phyloP scores from a whole-genome alignment of 2,113 vertebrate genomes.

The Amia ocellicauda region DNA sequence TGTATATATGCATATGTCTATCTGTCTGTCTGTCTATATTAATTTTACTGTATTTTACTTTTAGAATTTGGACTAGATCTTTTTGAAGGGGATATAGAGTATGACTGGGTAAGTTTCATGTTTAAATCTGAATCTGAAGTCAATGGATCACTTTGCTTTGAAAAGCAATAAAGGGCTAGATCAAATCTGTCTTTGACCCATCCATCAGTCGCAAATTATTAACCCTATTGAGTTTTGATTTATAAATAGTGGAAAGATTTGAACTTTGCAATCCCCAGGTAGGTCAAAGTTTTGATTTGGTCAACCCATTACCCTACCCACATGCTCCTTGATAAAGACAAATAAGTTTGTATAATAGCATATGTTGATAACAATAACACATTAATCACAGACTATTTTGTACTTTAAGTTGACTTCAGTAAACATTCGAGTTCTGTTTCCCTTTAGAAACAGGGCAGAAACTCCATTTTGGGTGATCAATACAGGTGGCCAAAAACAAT shows the following conservation, averaged over 20 bases:
- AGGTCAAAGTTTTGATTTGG: no score
- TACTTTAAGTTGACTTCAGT: slow-evolving; percentile 25
- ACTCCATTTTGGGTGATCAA: slow-evolving; percentile 70
- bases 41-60: no score
- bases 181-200: background rate
- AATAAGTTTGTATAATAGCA: no score
- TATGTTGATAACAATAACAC: no score
- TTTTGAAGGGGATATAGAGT: slow-evolving; percentile 79
- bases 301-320: no score
- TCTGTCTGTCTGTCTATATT: slow-evolving; percentile 12
- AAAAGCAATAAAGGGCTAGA: background rate
- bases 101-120: slow-evolving; percentile 65
- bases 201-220: background rate
- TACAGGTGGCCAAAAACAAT: slow-evolving; percentile 79
- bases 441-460: slow-evolving; percentile 49
- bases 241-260: background rate
- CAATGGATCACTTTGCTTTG: background rate
- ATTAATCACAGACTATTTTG: background rate
- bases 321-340: no score
- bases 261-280: background rate
- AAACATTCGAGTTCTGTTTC: background rate
- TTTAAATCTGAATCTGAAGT: no score
- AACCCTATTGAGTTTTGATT: background rate
- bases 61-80: slow-evolving; percentile 72
- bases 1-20: background rate